These are phyloP conservation scores for Acrocephalus arundinaceus DNA, from an alignment of 2,113 vertebrate genomes.

Conservation along the genomic window DNA sequence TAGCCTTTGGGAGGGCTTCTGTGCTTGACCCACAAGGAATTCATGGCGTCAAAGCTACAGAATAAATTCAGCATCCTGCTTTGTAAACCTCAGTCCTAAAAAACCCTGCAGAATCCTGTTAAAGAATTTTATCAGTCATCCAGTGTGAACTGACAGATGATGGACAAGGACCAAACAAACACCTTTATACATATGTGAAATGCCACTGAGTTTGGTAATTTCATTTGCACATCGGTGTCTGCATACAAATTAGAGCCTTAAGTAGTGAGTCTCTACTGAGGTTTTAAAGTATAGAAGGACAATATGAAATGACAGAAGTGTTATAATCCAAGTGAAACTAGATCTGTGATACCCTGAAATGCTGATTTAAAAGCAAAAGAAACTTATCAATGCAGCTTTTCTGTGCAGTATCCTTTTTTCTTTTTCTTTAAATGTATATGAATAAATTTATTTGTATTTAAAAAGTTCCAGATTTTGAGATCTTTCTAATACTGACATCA, in stretches of 20 bases:
- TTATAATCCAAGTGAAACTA: background rate
- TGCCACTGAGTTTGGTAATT: background rate
- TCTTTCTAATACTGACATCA: conserved; percentile 47
- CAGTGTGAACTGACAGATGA: background rate
- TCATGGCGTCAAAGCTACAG: background rate
- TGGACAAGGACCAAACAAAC: background rate
- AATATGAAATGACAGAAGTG: background rate
- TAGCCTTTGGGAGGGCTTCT: background rate
- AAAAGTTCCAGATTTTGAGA: conserved; percentile 39
- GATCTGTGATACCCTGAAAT: background rate
- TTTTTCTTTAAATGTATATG: background rate
- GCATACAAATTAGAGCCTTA: background rate
- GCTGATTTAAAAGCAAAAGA: background rate
- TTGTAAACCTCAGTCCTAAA: background rate
- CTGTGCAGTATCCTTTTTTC: background rate
- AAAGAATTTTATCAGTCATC: background rate
- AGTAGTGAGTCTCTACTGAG: background rate
- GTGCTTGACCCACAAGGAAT: background rate
- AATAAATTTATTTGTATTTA: background rate
- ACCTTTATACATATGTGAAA: background rate
- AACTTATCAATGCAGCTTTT: background rate
- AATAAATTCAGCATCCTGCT: background rate
- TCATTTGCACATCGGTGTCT: background rate
- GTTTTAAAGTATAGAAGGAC: background rate
- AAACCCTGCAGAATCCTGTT: background rate